A percentile compares a stretch with the other conserved stretches of the same genome.
Evolutionary conservation across 30 jellyfish, hydroid and myxozoan genomes (phyloP).

Genomic region (Turritopsis dohrnii): DNA sequence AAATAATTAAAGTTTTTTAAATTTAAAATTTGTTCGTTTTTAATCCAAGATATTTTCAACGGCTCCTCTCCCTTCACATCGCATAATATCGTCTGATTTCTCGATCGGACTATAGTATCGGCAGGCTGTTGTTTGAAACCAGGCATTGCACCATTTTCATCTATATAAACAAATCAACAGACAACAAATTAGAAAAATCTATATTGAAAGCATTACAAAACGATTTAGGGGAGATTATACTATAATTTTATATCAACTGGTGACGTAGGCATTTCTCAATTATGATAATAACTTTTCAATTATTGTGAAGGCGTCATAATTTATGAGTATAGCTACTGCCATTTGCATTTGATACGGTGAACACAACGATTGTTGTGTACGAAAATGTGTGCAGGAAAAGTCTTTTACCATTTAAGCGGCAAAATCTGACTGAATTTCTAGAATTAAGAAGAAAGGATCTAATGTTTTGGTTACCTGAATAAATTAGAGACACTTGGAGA

Average conservation of each 20-base stretch:
- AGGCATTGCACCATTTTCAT: conserved; percentile 35
- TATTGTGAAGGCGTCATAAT: too few species aligned
- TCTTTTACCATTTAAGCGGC: too few species aligned
- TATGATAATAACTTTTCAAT: too few species aligned
- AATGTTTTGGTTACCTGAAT: conserved; percentile 49
- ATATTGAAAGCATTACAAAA: too few species aligned
- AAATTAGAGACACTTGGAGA: conserved; percentile 50
- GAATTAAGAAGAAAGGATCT: not conserved
- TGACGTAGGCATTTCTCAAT: not conserved
- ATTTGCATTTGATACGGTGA: too few species aligned
- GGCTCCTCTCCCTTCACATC: conserved; percentile 67
- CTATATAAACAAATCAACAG: conserved; percentile 8
- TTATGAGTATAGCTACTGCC: too few species aligned
- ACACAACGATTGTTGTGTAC: too few species aligned
- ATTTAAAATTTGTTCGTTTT: conserved; percentile 56
- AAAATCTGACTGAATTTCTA: too few species aligned
- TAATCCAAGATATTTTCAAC: conserved; percentile 62
- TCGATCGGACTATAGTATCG: conserved; percentile 50
- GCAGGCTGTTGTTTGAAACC: conserved; percentile 66
- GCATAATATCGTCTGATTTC: conserved; percentile 64
- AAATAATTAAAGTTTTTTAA: conserved; percentile 31
- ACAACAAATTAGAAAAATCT: not conserved
- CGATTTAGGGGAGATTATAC: too few species aligned
- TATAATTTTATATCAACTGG: too few species aligned
- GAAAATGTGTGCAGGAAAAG: too few species aligned